Conservation (phyloP, 2,797 vertebrate genomes). For the Lagorchestes hirsutus region DNA sequence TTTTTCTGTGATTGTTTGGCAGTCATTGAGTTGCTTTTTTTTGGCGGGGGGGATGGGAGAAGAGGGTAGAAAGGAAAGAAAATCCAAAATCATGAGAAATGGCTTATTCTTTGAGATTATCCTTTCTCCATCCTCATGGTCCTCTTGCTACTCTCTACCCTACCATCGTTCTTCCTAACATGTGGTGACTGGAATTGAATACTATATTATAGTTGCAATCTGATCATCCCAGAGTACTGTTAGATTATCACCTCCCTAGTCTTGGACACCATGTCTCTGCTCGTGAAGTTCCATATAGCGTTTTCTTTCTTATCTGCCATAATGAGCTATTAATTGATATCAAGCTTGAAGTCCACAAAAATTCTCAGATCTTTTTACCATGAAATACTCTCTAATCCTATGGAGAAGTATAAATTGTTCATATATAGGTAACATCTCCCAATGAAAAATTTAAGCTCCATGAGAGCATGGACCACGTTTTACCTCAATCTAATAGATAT, state of each 20-base stretch:
- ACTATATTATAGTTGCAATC: not conserved
- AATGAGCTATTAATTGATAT: not conserved
- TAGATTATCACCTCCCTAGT: not conserved
- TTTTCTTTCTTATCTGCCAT: not conserved
- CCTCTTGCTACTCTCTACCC: not conserved
- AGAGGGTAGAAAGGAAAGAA: constrained; percentile 8
- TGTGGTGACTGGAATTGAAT: not conserved
- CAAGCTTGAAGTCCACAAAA: not conserved
- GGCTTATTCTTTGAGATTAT: not conserved
- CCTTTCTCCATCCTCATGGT: not conserved
- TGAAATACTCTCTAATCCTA: not conserved
- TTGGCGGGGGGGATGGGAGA: not conserved
- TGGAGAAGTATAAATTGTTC: not conserved
- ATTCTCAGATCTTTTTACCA: not conserved
- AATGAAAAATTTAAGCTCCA: not conserved
- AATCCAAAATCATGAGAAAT: not conserved
- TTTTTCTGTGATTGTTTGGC: not conserved
- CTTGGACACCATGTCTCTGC: not conserved
- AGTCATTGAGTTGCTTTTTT: not conserved
- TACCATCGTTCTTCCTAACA: not conserved
- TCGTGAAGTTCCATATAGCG: not conserved
- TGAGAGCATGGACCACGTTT: not conserved
- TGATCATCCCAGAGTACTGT: not conserved
- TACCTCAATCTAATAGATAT: not conserved
- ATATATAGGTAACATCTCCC: not conserved